Percentiles rank a stretch among this genome's conserved stretches.
phyloP scores from a whole-genome alignment of 2,113 vertebrate species.

The Oxyruncus cristatus region DNA sequence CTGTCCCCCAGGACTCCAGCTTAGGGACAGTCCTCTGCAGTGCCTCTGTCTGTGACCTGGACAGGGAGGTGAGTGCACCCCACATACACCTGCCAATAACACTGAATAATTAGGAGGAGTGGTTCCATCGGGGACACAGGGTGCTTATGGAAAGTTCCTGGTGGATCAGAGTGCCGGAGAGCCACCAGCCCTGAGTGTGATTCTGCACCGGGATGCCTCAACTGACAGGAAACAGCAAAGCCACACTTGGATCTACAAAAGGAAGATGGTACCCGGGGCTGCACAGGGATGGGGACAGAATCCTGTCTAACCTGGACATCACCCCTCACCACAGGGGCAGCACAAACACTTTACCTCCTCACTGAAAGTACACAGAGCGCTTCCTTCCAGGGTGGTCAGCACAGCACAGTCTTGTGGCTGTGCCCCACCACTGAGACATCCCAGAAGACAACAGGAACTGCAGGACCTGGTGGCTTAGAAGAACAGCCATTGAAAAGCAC shows the following conservation, averaged over 20 bases:
- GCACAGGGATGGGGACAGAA: neutral
- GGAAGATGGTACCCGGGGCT: neutral
- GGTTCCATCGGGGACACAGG: neutral
- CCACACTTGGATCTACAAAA: too few species aligned
- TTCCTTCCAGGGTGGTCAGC: neutral
- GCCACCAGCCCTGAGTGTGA: neutral
- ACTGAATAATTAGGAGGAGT: neutral
- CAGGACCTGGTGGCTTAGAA: neutral
- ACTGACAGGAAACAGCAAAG: neutral
- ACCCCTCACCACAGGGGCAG: neutral
- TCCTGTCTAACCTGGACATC: neutral
- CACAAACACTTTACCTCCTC: neutral
- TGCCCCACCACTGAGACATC: neutral
- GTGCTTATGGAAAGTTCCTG: neutral
- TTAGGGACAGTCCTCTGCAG: neutral
- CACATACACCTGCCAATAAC: accelerated
- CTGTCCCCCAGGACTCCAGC: neutral
- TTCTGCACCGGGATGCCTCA: neutral
- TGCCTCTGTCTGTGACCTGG: neutral
- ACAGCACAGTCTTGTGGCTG: neutral
- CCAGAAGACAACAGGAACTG: neutral
- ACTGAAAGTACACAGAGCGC: neutral
- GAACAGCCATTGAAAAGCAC: neutral
- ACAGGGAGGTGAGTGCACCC: neutral
- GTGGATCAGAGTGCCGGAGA: neutral